A percentile compares a stretch with the other conserved stretches of the same genome.
Evolutionary conservation across 2,113 vertebrate genomes (phyloP).

Genomic region (Chlamydotis undulata): DNA sequence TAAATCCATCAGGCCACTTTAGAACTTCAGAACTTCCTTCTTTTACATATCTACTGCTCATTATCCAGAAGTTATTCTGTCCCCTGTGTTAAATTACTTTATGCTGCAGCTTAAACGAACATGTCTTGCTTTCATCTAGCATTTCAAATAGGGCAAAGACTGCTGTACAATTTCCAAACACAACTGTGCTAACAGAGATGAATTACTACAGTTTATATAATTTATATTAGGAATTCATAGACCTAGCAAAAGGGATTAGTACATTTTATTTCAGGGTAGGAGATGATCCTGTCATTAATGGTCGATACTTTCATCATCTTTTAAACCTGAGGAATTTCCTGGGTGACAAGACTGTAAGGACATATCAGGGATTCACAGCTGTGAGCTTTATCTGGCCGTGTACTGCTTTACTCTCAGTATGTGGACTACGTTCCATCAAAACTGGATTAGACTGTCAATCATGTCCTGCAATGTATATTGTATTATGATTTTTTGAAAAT

Average conservation of each 20-base stretch:
- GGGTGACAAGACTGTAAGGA: conserved; percentile 94
- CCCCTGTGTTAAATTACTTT: conserved; percentile 89
- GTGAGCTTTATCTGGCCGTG: conserved; percentile 95
- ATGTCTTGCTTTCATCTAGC: conserved; percentile 91
- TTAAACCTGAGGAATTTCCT: conserved; percentile 99
- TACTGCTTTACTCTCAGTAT: conserved; percentile 88
- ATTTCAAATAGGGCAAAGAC: conserved; percentile 93
- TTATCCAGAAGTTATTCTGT: conserved; percentile 89
- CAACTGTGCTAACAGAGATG: conserved; percentile 99
- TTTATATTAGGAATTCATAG: conserved; percentile 99
- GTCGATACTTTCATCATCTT: conserved; percentile 99
- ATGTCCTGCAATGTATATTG: conserved; percentile 88
- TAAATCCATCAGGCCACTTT: conserved; percentile 67
- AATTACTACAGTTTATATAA: conserved; percentile 99
- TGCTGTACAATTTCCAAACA: conserved; percentile 95
- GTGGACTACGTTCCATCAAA: conserved; percentile 95
- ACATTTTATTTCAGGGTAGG: conserved; percentile 99
- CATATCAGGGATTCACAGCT: conserved; percentile 99
- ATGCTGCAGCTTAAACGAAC: conserved; percentile 89
- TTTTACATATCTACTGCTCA: conserved; percentile 85
- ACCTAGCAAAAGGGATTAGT: conserved; percentile 99
- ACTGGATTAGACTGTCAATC: conserved; percentile 99
- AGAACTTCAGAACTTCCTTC: conserved; percentile 74
- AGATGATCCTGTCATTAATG: conserved; percentile 99
- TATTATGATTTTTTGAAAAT: conserved; percentile 99